Evolutionary conservation across 2,888 invertebrate genomes (phyloP), one percentile per base, ranked within the genome.

Genomic region (Yponomeuta cagnagella): DNA sequence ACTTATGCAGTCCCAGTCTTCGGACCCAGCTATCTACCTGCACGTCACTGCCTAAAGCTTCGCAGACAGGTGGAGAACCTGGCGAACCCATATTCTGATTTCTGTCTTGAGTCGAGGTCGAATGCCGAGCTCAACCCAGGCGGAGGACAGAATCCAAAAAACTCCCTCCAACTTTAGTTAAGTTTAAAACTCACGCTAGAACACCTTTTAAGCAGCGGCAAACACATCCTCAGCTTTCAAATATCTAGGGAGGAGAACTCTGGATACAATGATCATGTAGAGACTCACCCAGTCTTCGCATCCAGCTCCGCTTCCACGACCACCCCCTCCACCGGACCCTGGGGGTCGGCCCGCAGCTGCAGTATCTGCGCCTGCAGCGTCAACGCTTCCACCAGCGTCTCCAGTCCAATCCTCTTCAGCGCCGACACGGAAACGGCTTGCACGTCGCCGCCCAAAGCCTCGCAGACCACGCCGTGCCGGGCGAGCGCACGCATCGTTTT

Each of bases 391-490:
- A 96, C 95, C 70, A 99, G 89, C 1, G 93, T 89, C 71, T 95
- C 92, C 48, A 99, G 86, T 85, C 98, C 97, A 5, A 93, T 94
- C 71, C 95, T 95, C 86, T 97, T 96, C 0, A 98, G 89, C 0
- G 99, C 99, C 0, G 99, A 99, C 73, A 99, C 95, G 0, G 96
- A 95, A 71, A 99, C 95, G 3, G 96, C 95, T 87, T 98, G 99
- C 1, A 97, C 93, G 73, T 99, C 98, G 0, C 99, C 99, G 0
- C 99, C 99, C 71, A 95, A 85, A 23, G 96, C 96, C 86, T 99
- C 99, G 66, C 97, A 94, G 43, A 96, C 93, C 10, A 99, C 90
- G 8, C 97, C 98, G 81, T 96, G 94, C 77, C 95, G 93, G 0
- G 96, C 87, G 15, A 99, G 90, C 84, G 95, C 95, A 37, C 92